These are phyloP conservation scores for Periparus ater DNA, from an alignment of 2,797 vertebrate species.

Conservation along the genomic window DNA sequence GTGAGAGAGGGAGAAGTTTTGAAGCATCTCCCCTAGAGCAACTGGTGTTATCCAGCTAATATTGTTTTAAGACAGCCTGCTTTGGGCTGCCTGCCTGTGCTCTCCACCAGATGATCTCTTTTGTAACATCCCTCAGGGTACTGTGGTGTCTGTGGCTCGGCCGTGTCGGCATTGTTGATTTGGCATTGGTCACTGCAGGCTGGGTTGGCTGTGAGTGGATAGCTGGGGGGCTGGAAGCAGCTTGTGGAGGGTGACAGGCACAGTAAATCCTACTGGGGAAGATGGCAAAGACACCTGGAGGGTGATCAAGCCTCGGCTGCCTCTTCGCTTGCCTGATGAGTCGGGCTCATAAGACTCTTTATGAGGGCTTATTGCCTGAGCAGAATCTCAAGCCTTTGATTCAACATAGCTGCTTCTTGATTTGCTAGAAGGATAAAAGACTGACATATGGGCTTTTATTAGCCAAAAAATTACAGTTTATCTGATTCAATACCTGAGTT, in stretches of 20 bases:
- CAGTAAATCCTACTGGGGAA: neutral
- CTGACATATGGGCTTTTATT: neutral
- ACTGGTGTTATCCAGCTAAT: neutral
- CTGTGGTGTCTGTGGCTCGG: fast-evolving
- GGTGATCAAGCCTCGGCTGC: neutral
- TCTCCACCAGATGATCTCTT: neutral
- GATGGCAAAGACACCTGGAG: neutral
- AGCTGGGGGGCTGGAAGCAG: neutral
- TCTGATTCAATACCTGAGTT: conserved; percentile 24
- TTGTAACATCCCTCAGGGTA: neutral
- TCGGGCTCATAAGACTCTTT: fast-evolving
- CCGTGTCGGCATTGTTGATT: fast-evolving
- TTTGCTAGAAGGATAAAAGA: neutral
- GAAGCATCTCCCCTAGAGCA: neutral
- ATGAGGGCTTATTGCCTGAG: neutral
- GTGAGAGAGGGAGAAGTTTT: neutral
- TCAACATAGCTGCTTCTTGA: neutral
- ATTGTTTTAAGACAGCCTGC: neutral
- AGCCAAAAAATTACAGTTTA: neutral
- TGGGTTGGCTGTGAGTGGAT: neutral
- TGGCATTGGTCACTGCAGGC: neutral
- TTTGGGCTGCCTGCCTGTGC: neutral
- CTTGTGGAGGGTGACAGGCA: neutral
- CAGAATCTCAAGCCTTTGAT: neutral
- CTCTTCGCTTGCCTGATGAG: neutral